phyloP scores from a whole-genome alignment of 2,113 vertebrate species.

The Mesitornis unicolor region DNA sequence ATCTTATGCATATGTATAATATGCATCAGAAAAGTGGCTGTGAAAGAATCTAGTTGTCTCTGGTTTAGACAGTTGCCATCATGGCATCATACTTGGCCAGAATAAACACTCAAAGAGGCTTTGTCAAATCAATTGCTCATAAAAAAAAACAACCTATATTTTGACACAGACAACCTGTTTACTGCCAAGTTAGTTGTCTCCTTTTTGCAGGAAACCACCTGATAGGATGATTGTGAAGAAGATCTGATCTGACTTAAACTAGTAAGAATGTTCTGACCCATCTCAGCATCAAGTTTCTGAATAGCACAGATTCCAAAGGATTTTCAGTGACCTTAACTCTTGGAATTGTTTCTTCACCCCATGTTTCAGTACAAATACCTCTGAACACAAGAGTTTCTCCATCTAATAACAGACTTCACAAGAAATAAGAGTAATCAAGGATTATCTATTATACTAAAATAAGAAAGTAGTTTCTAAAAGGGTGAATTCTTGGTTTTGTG shows the following conservation, averaged over 20 bases:
- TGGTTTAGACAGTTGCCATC: not conserved
- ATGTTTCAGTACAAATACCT: not conserved
- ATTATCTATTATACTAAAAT: not conserved
- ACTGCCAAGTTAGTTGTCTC: not conserved
- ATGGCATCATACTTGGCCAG: not conserved
- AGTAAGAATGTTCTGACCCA: not conserved
- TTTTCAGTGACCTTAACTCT: not conserved
- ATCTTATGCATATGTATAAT: not conserved
- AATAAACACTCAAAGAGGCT: not conserved
- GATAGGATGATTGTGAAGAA: not conserved
- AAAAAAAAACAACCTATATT: rapidly evolving
- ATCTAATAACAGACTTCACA: not conserved
- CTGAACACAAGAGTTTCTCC: not conserved
- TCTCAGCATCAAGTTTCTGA: not conserved
- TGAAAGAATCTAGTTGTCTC: not conserved
- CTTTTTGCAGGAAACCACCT: not conserved
- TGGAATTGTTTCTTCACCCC: not conserved
- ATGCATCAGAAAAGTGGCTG: not conserved
- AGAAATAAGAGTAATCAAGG: not conserved
- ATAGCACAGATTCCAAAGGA: not conserved
- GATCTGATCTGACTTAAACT: not conserved
- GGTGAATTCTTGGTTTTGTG: not conserved
- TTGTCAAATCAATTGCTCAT: not conserved
- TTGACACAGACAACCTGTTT: not conserved
- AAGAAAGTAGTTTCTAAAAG: not conserved